A percentile compares a stretch with the other conserved stretches of the same genome.
phyloP scores from a whole-genome alignment of 2,797 vertebrate species.

The Cyprinella venusta region DNA sequence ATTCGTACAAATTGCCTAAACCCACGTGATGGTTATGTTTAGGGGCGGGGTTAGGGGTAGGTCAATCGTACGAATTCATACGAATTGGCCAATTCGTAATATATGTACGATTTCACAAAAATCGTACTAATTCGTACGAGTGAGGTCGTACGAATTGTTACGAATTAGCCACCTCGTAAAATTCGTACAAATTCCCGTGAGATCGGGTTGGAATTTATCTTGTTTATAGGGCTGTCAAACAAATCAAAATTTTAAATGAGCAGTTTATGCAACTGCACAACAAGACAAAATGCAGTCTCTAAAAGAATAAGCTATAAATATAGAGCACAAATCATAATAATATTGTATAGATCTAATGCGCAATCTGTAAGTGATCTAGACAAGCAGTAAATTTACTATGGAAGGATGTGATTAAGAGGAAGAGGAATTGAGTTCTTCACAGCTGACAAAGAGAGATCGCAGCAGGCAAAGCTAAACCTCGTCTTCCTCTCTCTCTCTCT shows the following conservation, averaged over 20 bases:
- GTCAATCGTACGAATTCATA: no score
- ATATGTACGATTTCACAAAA: no score
- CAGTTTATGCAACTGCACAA: not conserved
- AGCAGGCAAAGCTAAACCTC: slow-evolving; percentile 1
- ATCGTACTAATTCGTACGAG: no score
- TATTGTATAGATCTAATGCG: not conserved
- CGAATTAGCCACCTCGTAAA: no score
- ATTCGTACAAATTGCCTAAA: no score
- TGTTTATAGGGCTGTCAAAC: not conserved
- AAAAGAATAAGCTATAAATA: not conserved
- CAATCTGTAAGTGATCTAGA: not conserved
- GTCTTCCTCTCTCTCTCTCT: no score
- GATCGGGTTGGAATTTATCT: no score
- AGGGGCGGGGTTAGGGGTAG: no score
- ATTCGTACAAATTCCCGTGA: no score
- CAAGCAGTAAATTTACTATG: not conserved
- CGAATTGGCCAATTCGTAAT: no score
- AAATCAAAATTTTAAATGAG: not conserved
- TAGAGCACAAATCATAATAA: not conserved
- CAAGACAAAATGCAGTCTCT: not conserved
- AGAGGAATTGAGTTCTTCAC: slow-evolving; percentile 3
- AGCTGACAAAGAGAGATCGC: slow-evolving; percentile 8
- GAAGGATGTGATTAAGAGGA: slow-evolving; percentile 16
- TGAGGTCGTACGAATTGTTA: no score
- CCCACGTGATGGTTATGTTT: no score